Percentiles rank a stretch among this genome's conserved stretches.
Conservation (phyloP, 2,797 vertebrate genomes). For the Cuculus canorus region DNA sequence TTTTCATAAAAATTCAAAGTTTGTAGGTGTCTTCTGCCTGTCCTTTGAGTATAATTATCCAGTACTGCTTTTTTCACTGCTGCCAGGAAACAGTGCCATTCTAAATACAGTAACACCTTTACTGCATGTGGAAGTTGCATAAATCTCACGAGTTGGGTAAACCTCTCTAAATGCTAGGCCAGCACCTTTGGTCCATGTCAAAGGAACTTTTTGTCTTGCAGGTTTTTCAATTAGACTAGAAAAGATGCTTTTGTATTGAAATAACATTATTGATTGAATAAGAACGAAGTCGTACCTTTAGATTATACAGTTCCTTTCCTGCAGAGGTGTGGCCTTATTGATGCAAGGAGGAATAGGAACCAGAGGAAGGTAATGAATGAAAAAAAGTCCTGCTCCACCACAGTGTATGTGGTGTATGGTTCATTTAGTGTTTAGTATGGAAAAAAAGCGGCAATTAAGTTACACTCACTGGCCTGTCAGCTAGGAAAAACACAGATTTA, state of each 20-base stretch:
- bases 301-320: background rate
- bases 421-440: background rate
- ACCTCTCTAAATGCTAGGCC: background rate
- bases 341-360: background rate
- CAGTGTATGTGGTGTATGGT: background rate
- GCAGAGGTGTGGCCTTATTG: background rate
- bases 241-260: background rate
- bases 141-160: background rate
- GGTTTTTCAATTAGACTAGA: background rate
- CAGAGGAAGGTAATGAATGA: background rate
- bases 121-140: background rate
- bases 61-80: background rate
- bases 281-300: background rate
- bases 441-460: background rate
- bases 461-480: background rate
- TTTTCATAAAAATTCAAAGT: conserved; percentile 3
- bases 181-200: background rate
- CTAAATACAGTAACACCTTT: background rate
- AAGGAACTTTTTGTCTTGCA: background rate
- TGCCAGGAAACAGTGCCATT: background rate
- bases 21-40: background rate
- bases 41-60: background rate
- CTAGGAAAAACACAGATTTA: background rate
- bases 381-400: background rate
- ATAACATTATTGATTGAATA: background rate